phyloP scores from a whole-genome alignment of 2,113 vertebrate species.

The Aegotheles bennettii region DNA sequence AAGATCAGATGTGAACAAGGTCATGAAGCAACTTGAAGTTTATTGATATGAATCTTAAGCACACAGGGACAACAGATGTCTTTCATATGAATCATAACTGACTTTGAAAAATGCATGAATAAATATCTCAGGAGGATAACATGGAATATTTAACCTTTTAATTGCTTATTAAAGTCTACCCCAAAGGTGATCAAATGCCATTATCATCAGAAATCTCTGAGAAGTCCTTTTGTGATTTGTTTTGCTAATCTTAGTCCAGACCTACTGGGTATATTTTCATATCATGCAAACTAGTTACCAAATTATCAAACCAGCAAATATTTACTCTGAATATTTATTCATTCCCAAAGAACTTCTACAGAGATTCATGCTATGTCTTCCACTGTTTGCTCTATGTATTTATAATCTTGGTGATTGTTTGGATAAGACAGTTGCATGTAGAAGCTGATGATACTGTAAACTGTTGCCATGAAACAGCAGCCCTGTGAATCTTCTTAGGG shows the following conservation, averaged over 20 bases:
- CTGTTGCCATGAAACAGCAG: background rate
- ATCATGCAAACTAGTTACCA: background rate
- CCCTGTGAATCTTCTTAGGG: background rate
- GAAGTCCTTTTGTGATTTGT: background rate
- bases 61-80: background rate
- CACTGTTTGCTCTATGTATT: constrained; percentile 3
- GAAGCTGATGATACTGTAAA: background rate
- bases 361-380: background rate
- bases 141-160: background rate
- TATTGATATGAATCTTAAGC: constrained; percentile 29
- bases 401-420: background rate
- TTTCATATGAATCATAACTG: constrained; percentile 8
- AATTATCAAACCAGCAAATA: constrained; percentile 2
- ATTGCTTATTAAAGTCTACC: background rate
- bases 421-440: background rate
- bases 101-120: constrained; percentile 21
- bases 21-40: constrained; percentile 7
- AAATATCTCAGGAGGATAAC: background rate
- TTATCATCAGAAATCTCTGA: background rate
- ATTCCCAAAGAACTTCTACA: background rate
- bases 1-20: background rate
- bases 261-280: background rate
- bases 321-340: constrained; percentile 9
- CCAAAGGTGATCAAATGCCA: background rate
- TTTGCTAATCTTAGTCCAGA: background rate